These are phyloP conservation scores for Epiblema foenella DNA, from an alignment of 2,888 invertebrate genomes.

Conservation along the genomic window DNA sequence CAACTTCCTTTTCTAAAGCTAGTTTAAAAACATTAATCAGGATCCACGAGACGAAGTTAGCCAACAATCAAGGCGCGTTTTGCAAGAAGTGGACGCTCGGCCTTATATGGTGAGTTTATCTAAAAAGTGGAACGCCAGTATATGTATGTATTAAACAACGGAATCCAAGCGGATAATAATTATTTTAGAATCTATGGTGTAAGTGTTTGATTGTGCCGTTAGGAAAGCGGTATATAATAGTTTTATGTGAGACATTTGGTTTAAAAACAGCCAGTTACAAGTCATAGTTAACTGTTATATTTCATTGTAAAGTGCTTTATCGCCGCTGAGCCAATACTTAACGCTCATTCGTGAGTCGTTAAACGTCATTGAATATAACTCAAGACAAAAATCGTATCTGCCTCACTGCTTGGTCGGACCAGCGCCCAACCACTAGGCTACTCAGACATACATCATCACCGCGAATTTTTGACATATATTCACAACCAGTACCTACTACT, in stretches of 20 bases:
- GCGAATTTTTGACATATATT: too few relatives aligned
- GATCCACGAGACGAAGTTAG: conserved; percentile 18
- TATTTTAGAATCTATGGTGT: neutral
- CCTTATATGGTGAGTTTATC: conserved; percentile 56
- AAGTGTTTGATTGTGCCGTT: conserved; percentile 7
- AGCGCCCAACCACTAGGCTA: too few relatives aligned
- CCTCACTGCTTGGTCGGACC: too few relatives aligned
- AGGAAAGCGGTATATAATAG: conserved; percentile 6
- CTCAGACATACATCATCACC: too few relatives aligned
- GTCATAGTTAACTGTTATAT: neutral
- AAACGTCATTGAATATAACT: too few relatives aligned
- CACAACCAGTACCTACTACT: too few relatives aligned
- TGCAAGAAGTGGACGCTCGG: conserved; percentile 48
- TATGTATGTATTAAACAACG: conserved; percentile 14
- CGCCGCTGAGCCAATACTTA: too few relatives aligned
- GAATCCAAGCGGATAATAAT: conserved; percentile 14
- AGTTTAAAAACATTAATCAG: conserved; percentile 1
- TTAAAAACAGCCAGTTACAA: neutral
- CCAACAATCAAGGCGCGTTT: conserved; percentile 50
- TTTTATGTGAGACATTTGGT: conserved; percentile 1
- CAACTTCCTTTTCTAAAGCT: conserved; percentile 23
- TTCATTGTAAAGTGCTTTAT: neutral
- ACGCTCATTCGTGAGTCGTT: too few relatives aligned
- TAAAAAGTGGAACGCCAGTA: conserved; percentile 55
- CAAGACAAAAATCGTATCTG: too few relatives aligned